Conservation (phyloP, 2,888 invertebrate species). For the Alloplasta piceator region DNA sequence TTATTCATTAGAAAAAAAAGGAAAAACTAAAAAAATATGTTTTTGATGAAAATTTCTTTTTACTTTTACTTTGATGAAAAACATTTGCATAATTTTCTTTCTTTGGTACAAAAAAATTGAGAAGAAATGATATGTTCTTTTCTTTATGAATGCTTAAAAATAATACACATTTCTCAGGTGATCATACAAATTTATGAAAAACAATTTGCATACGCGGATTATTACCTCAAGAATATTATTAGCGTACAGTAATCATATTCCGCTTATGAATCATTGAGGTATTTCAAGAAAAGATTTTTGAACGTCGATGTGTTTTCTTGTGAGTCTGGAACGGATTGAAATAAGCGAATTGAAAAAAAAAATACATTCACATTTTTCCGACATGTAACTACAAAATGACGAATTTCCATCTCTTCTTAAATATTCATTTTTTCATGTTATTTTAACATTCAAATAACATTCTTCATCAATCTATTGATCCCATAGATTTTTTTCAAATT, state of each 20-base stretch:
- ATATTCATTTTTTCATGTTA: neutral
- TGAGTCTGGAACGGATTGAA: neutral
- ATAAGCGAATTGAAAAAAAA: neutral
- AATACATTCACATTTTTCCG: constrained; percentile 4
- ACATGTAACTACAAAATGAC: neutral
- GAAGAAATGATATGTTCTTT: too few relatives aligned
- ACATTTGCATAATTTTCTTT: too few relatives aligned
- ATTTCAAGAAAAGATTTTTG: constrained; percentile 1
- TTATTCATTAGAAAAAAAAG: too few relatives aligned
- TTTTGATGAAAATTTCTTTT: too few relatives aligned
- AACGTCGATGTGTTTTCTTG: neutral
- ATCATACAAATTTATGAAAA: neutral
- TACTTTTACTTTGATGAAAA: too few relatives aligned
- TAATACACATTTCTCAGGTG: too few relatives aligned
- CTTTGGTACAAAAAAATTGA: too few relatives aligned
- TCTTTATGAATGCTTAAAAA: too few relatives aligned
- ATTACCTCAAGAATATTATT: constrained; percentile 2
- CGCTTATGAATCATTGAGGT: constrained; percentile 12
- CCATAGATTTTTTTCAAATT: too few relatives aligned
- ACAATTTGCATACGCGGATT: neutral
- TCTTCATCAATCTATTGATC: too few relatives aligned
- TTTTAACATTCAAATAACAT: too few relatives aligned
- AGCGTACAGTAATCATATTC: constrained; percentile 32
- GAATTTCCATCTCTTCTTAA: constrained; percentile 1
- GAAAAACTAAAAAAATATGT: too few relatives aligned